Percentiles rank a stretch among this genome's conserved stretches.
Conservation (phyloP, 2,797 vertebrate species). For the Schizothorax lantsangensis region DNA sequence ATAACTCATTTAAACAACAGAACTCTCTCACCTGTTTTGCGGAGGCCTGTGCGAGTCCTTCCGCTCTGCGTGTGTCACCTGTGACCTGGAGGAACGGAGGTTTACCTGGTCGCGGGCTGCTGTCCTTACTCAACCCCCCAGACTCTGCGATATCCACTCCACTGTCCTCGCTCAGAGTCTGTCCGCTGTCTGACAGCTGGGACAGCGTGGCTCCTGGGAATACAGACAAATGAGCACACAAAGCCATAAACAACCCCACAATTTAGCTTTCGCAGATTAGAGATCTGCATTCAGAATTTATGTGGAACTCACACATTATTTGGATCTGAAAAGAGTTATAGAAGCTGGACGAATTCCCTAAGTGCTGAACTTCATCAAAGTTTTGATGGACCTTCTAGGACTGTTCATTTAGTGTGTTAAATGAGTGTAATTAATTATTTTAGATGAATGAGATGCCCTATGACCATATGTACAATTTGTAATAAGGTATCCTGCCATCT, state of each 20-base stretch:
- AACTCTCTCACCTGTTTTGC: constrained; percentile 74
- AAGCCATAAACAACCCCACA: constrained; percentile 21
- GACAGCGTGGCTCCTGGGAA: constrained; percentile 87
- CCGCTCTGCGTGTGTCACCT: constrained; percentile 65
- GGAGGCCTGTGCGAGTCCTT: constrained; percentile 62
- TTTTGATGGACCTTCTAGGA: background rate
- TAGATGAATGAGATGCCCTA: background rate
- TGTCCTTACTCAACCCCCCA: constrained; percentile 82
- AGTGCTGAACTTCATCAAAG: constrained; percentile 17
- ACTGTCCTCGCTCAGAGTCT: constrained; percentile 97
- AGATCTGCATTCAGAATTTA: constrained; percentile 17
- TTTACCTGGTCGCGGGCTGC: constrained; percentile 80
- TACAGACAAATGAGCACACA: constrained; percentile 27
- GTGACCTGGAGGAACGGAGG: constrained; percentile 71
- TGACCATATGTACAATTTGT: background rate
- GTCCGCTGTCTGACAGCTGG: constrained; percentile 95
- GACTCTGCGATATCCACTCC: constrained; percentile 90
- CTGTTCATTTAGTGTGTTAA: background rate
- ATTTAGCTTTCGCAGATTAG: constrained; percentile 24
- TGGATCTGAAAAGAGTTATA: constrained; percentile 19
- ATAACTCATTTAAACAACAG: background rate
- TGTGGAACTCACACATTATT: constrained; percentile 1
- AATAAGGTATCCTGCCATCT: background rate
- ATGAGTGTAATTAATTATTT: constrained; percentile 18
- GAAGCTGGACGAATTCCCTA: constrained; percentile 8